Evolutionary conservation across 1,140 invertebrate genomes (phyloP), one percentile per base, ranked within the genome.

Genomic region (Mercenaria mercenaria): DNA sequence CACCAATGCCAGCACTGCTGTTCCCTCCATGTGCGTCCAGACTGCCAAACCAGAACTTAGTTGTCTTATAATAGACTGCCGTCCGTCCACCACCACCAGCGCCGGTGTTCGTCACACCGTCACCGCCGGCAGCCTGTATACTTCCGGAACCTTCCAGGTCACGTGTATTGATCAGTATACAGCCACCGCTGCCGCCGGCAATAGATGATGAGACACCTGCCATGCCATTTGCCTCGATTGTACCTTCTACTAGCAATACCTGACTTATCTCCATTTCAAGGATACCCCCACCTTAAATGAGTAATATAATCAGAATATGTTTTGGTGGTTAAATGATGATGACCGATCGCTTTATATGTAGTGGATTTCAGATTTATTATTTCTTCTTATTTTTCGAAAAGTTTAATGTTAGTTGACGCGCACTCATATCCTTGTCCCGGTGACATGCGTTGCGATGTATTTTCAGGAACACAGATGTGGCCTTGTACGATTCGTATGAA

Each of bases 131-230:
- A 76, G 92, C 91, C 88, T 93, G 84, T 20, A 94, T 89, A 15
- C 69, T 90, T 39, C 94, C 94, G 20, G 85, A 92, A 18, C 94
- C 94, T 84, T 94, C 92, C n/a, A 94, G 61, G 13, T 89, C 37
- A 18, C 69, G 59, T 26, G 92, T 93, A 37, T 83, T 85, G 18
- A 93, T 91, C 52, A 76, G 88, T 13, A 94, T 90, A 81, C 88
- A 92, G 39, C 94, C 94, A 37, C 94, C 94, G 61, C 91, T 92
- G 4, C 93, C 93, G n/a, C 92, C 92, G 23, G 76, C 82, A n/a
- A 61, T 50, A 34, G 34, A 80, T 15, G 61, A 74, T 18, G 69
- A 47, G 20, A 43, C 43, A 41, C 92, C 92, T 39, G 34, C 41
- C 20, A 77, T 56, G 20, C 94, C 94, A 88, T 94, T 91, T 15